These are phyloP conservation scores for Leptoclinus maculatus DNA, from an alignment of 2,797 vertebrate genomes.

Conservation along the genomic window DNA sequence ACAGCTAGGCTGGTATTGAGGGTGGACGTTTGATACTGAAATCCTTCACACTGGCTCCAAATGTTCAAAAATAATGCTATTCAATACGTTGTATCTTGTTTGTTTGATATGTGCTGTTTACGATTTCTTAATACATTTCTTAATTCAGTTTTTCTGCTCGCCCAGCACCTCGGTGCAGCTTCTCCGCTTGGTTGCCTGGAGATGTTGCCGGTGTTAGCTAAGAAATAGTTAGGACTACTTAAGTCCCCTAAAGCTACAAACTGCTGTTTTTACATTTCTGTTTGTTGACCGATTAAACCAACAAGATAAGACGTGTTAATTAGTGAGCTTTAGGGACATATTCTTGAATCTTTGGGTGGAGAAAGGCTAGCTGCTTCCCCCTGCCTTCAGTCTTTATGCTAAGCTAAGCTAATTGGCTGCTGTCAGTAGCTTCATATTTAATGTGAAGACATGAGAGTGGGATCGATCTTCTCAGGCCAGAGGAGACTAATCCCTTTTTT, in stretches of 20 bases:
- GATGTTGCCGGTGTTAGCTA: no score
- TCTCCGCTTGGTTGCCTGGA: background rate
- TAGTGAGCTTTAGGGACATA: background rate
- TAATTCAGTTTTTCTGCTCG: background rate
- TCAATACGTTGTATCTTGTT: background rate
- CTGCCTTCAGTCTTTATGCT: background rate
- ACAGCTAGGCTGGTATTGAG: background rate
- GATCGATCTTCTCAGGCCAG: conserved; percentile 7
- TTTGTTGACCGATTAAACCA: background rate
- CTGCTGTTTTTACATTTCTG: background rate
- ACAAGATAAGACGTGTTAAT: background rate
- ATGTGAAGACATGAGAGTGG: background rate
- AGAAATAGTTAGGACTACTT: background rate
- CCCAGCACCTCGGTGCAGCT: background rate
- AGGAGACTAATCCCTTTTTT: conserved; percentile 14
- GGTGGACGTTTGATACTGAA: no score
- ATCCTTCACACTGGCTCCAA: no score
- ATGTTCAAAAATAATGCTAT: background rate
- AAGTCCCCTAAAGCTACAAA: background rate
- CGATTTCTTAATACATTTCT: background rate
- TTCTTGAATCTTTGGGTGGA: background rate
- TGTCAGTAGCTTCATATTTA: background rate
- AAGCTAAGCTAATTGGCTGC: background rate
- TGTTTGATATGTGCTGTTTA: background rate
- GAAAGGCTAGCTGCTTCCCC: background rate